These are phyloP conservation scores for Eublepharis macularius DNA, from an alignment of 2,113 vertebrate genomes.

Conservation along the genomic window DNA sequence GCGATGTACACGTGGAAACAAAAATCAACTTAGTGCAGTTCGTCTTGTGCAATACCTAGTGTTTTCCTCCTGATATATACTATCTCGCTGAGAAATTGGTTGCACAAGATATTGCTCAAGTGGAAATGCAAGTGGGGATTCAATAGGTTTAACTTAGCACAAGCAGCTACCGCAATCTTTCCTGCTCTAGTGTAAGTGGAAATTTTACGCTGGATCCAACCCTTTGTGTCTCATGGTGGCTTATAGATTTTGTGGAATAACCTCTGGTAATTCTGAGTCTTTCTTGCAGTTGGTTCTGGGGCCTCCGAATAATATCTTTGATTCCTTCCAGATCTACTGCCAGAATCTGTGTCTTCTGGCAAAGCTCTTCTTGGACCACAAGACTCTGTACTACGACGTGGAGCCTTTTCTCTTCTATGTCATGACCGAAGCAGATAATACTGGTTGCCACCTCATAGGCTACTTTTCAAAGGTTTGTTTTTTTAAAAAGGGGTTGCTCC, in stretches of 20 bases:
- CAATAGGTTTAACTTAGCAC: too few species aligned
- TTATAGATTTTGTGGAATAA: neutral
- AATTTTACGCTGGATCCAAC: too few species aligned
- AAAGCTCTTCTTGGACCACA: conserved; percentile 98
- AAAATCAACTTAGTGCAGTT: too few species aligned
- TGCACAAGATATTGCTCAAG: too few species aligned
- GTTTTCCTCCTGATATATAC: too few species aligned
- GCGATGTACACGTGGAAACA: too few species aligned
- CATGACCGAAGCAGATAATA: conserved; percentile 99
- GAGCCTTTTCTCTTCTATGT: conserved; percentile 99
- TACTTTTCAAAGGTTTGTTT: conserved; percentile 95
- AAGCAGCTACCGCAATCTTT: too few species aligned
- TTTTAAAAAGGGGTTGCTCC: neutral
- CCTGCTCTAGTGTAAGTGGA: too few species aligned
- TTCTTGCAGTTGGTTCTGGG: neutral
- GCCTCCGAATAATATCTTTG: neutral
- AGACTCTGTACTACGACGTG: conserved; percentile 97
- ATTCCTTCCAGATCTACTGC: conserved; percentile 90
- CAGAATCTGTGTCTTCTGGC: conserved; percentile 98
- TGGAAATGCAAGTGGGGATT: too few species aligned
- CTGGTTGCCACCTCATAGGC: conserved; percentile 96
- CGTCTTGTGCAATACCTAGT: too few species aligned
- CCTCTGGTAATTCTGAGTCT: neutral
- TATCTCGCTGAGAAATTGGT: too few species aligned
- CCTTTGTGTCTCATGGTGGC: neutral